These are phyloP conservation scores for Phalangium opilio DNA, from an alignment of 2,888 invertebrate genomes.

Conservation along the genomic window DNA sequence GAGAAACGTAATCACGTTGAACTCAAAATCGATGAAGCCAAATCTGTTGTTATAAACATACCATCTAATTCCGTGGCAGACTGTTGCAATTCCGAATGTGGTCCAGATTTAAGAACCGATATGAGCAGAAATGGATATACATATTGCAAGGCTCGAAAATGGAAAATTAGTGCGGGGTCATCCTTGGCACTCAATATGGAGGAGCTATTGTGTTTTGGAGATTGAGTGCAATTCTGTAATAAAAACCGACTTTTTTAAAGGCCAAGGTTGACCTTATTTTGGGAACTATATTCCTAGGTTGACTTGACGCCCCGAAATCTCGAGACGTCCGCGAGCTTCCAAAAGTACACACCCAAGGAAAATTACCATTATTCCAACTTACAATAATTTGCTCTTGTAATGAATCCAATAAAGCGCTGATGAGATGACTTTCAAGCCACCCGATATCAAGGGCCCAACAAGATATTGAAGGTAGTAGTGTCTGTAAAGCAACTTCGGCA, in stretches of 20 bases:
- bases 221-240: too few relatives aligned
- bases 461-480: slow-evolving; percentile 46
- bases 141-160: slow-evolving; percentile 26
- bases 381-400: slow-evolving; percentile 16
- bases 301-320: too few relatives aligned
- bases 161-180: slow-evolving; percentile 26
- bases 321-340: too few relatives aligned
- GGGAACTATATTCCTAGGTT: too few relatives aligned
- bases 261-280: too few relatives aligned
- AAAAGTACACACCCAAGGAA: too few relatives aligned
- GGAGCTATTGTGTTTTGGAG: slow-evolving; percentile 19
- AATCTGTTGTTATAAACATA: slow-evolving; percentile 4
- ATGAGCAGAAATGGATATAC: slow-evolving; percentile 30
- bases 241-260: too few relatives aligned
- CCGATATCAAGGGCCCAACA: slow-evolving; percentile 43
- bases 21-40: too few relatives aligned
- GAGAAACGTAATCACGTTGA: slow-evolving; percentile 3
- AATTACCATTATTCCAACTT: too few relatives aligned
- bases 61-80: slow-evolving; percentile 12
- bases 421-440: slow-evolving; percentile 33
- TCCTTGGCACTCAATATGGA: slow-evolving; percentile 24
- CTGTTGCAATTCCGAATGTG: slow-evolving; percentile 18
- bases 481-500: slow-evolving; percentile 37
- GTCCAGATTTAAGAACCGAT: slow-evolving; percentile 28
- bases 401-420: slow-evolving; percentile 25